Percentiles rank a stretch among this genome's conserved stretches.
These are phyloP conservation scores for Smutsia temminckii DNA, from an alignment of 2,797 vertebrate species.

Conservation along the genomic window DNA sequence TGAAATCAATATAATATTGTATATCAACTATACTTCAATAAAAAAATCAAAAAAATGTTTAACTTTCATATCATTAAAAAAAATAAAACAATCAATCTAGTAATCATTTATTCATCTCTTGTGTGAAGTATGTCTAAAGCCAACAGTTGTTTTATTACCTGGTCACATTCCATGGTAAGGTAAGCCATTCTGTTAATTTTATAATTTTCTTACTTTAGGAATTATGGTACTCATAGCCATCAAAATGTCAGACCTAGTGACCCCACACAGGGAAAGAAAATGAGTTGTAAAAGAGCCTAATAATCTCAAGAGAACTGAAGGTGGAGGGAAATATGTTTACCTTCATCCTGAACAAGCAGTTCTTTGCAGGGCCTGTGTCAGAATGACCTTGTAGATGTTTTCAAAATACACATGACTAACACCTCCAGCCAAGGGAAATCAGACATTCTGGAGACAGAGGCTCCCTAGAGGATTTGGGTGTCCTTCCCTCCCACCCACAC, in stretches of 20 bases:
- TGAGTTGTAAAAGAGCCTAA: background rate
- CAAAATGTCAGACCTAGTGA: background rate
- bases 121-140: background rate
- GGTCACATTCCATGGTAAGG: background rate
- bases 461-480: background rate
- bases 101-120: slow-evolving; percentile 7
- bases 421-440: background rate
- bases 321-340: background rate
- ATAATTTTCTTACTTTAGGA: slow-evolving; percentile 18
- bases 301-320: slow-evolving; percentile 2
- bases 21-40: too few species aligned
- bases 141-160: background rate
- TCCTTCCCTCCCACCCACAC: background rate
- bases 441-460: background rate
- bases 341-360: background rate
- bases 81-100: background rate
- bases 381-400: background rate
- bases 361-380: background rate
- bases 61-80: too few species aligned
- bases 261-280: slow-evolving; percentile 10
- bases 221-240: background rate
- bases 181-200: background rate
- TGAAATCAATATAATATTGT: too few species aligned
- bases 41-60: too few species aligned
- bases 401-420: background rate